These are phyloP conservation scores for Chunga burmeisteri DNA, from an alignment of 2,113 vertebrate genomes.

Conservation along the genomic window DNA sequence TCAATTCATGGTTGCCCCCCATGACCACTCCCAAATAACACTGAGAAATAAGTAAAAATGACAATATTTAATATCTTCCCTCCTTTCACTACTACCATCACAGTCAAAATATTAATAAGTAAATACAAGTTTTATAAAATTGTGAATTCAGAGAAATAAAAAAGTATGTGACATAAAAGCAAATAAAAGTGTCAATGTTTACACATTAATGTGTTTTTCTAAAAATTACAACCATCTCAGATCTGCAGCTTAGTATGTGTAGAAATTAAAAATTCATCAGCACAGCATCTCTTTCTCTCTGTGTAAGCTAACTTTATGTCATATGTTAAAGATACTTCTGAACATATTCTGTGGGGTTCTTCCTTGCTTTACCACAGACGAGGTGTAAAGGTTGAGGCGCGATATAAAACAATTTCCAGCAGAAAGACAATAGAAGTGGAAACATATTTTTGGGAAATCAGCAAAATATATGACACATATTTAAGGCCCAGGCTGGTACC, in stretches of 20 bases:
- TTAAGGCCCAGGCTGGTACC: not conserved
- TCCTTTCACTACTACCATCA: not conserved
- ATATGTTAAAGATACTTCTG: not conserved
- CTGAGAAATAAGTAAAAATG: not conserved
- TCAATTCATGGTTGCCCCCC: not conserved
- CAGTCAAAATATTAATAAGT: not conserved
- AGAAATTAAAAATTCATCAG: not conserved
- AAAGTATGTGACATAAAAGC: not conserved
- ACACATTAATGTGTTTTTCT: not conserved
- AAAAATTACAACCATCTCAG: not conserved
- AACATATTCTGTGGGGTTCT: not conserved
- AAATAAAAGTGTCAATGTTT: not conserved
- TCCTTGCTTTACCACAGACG: not conserved
- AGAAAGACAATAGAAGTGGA: not conserved
- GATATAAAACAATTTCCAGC: not conserved
- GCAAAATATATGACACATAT: not conserved
- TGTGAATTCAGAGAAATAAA: not conserved
- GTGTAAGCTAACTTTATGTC: not conserved
- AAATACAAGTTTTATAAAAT: not conserved
- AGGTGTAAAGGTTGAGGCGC: not conserved
- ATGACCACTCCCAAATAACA: not conserved
- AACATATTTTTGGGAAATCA: not conserved
- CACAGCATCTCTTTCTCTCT: not conserved
- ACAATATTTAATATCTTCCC: not conserved
- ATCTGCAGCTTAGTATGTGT: not conserved